Base-by-base conservation (phyloP, 2,113 vertebrate genomes). In the Vulpes vulpes region DNA sequence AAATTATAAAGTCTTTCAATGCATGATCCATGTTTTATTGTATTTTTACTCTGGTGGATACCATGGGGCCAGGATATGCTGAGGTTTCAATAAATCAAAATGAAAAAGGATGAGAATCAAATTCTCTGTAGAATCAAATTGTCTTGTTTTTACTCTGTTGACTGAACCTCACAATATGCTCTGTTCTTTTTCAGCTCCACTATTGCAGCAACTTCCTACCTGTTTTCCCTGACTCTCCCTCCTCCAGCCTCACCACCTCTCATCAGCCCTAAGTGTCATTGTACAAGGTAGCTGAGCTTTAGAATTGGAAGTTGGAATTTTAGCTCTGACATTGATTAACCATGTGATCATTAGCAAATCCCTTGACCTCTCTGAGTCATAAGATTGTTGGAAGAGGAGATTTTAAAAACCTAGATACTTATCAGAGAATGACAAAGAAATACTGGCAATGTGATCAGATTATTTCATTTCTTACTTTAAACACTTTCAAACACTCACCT, bases 41-140 rank as follows among this genome's bases (percentile, higher is more conserved):
- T 53, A 43, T 53, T 94, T 94, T 97, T 76, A 60, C 79, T 83
- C 73, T 4, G 74, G 60, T 64, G 38, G 82, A 57, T 87, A 57
- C 55, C 11, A 53, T 4, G 32, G 14, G 51, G 23, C 71, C 9
- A 67, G 38, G 74, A 38, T 57, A 82, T 27, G 17, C 67, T 87
- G 88, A 74, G 49, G 22, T 91, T 43, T 95, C 57, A 94, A 67
- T 85, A 94, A 84, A 65, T 95, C 64, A 91, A 94, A 97, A 96
- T 89, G 67, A 97, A 91, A 78, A 96, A 96, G 25, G 22, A 62
- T 43, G 4, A 96, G 81, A 92, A 88, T 65, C 11, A 62, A 69
- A 94, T 87, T 95, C 8, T 8, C 69, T 89, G 11, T 85, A 91
- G 88, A 92, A 80, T 94, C 32, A 90, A 57, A 59, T 90, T 76